Percentiles rank a stretch among this genome's conserved stretches.
Conservation (phyloP, 2,797 vertebrate species). For the Spinus pinus region DNA sequence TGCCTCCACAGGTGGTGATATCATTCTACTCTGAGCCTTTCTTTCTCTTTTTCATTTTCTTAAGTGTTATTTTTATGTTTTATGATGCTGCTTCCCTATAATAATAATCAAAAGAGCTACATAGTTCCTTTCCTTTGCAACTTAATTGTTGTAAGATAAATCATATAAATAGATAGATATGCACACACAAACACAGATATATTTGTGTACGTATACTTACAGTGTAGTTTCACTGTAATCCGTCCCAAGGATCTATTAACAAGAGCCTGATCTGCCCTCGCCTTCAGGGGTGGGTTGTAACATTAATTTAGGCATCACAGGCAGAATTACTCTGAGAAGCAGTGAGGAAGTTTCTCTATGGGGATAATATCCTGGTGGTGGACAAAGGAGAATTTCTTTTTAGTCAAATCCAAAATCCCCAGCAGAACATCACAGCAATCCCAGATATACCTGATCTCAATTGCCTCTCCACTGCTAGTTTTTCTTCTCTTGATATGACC, state of each 20-base stretch:
- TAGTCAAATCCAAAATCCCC: not conserved
- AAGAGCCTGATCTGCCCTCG: not conserved
- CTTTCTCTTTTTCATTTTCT: not conserved
- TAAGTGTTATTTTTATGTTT: not conserved
- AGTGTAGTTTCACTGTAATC: not conserved
- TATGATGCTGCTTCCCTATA: not conserved
- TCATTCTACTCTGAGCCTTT: not conserved
- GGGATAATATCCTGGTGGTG: too few species aligned
- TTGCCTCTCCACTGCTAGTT: not conserved
- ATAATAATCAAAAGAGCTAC: not conserved
- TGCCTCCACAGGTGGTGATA: not conserved
- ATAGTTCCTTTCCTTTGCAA: not conserved
- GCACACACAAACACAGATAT: too few species aligned
- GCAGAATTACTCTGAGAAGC: not conserved
- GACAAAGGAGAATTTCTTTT: not conserved
- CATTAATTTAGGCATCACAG: not conserved
- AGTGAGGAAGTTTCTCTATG: not conserved
- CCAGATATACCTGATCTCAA: not conserved
- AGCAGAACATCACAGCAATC: not conserved
- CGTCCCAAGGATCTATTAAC: not conserved
- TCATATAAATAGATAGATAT: not conserved
- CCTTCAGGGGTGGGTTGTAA: not conserved
- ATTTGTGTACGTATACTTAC: not conserved
- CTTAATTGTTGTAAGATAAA: not conserved
- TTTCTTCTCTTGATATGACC: not conserved